Evolutionary conservation across 2,888 invertebrate species (phyloP).

Genomic region (Synanthedon myopaeformis): DNA sequence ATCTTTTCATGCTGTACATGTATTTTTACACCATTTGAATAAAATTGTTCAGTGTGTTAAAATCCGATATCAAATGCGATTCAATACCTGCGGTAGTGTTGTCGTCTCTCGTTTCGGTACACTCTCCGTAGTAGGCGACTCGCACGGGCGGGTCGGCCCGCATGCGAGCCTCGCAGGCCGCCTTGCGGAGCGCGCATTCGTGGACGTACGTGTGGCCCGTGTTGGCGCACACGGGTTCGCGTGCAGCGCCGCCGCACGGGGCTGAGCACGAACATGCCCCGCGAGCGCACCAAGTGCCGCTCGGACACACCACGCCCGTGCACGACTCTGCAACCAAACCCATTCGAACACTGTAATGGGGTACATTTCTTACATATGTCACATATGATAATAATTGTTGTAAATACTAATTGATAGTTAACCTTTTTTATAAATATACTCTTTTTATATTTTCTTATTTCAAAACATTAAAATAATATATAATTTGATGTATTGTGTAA

Average conservation of each 20-base stretch:
- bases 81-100: slow-evolving; percentile 43
- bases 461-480: too few species aligned
- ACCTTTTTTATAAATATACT: too few species aligned
- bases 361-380: background rate
- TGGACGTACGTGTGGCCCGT: slow-evolving; percentile 81
- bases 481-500: too few species aligned
- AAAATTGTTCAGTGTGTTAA: too few species aligned
- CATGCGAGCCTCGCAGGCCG: slow-evolving; percentile 75
- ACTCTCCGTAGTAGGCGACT: slow-evolving; percentile 83
- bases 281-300: slow-evolving; percentile 84
- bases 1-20: too few species aligned
- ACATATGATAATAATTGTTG: too few species aligned
- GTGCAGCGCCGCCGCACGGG: slow-evolving; percentile 75
- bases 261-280: slow-evolving; percentile 87
- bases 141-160: slow-evolving; percentile 68
- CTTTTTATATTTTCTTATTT: too few species aligned
- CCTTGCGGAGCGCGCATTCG: slow-evolving; percentile 84
- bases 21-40: too few species aligned
- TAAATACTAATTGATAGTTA: too few species aligned
- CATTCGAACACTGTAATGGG: too few species aligned
- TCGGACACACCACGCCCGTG: slow-evolving; percentile 79
- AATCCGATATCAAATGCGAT: too few species aligned
- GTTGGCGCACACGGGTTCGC: slow-evolving; percentile 83
- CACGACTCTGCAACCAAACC: slow-evolving; percentile 74
- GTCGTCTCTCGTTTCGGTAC: slow-evolving; percentile 76